Percentiles rank a stretch among this genome's conserved stretches.
phyloP scores from a whole-genome alignment of 2,888 invertebrate genomes.

The Perizoma affinitatum region DNA sequence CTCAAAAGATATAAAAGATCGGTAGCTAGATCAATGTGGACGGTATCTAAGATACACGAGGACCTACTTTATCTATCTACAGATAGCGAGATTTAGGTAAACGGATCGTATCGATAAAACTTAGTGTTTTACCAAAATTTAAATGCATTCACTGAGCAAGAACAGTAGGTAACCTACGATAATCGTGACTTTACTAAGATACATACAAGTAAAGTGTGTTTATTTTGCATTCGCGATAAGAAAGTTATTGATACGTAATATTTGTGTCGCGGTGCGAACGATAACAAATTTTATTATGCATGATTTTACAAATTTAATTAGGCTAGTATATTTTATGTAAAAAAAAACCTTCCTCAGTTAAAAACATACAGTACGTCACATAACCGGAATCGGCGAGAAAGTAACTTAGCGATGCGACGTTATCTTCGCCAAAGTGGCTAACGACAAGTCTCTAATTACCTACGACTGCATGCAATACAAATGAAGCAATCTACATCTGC shows the following conservation, averaged over 20 bases:
- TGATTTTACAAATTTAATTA: too few relatives aligned
- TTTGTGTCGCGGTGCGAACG: background rate
- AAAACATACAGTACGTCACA: too few relatives aligned
- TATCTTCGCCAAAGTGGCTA: background rate
- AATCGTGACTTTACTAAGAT: background rate
- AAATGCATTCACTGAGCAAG: constrained; percentile 6
- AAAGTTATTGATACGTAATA: background rate
- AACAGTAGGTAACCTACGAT: background rate
- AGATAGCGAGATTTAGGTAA: constrained; percentile 18
- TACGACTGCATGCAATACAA: constrained; percentile 14
- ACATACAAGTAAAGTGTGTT: too few relatives aligned
- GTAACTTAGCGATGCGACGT: too few relatives aligned
- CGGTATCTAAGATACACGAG: background rate
- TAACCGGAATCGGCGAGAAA: too few relatives aligned
- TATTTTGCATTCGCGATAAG: too few relatives aligned
- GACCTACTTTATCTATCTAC: background rate
- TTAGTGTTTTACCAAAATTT: constrained; percentile 2
- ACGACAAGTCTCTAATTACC: constrained; percentile 10
- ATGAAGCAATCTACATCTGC: constrained; percentile 1
- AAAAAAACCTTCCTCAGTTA: too few relatives aligned
- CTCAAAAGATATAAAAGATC: background rate
- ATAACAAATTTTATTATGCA: too few relatives aligned
- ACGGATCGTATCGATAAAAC: constrained; percentile 6
- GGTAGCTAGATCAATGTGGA: constrained; percentile 5
- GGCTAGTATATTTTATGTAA: too few relatives aligned